Base-by-base conservation (phyloP, 2,797 vertebrate genomes). In the Caiman crocodilus region DNA sequence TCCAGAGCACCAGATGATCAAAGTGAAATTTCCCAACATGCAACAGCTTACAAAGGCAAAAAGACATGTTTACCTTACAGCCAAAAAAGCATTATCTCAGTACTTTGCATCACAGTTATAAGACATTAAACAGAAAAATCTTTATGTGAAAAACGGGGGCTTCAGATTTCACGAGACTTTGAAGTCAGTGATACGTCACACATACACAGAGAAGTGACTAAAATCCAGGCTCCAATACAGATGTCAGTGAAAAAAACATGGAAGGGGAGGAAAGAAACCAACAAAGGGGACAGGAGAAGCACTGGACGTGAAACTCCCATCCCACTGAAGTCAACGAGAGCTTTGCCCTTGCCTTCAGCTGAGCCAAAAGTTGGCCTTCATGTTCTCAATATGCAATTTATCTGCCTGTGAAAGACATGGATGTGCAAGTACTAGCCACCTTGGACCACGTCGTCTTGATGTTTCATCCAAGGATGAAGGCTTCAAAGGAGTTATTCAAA, bases 141-240 rank as follows among this genome's bases (percentile, higher is more conserved):
- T 97, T 98, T 98, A 99, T 98, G 98, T 98, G 98, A 98, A 97
- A 97, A 98, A 98, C 96, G 97, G 98, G 98, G 98, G 98, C 97
- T 98, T 97, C 96, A 95, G 97, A 96, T 94, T 96, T 95, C 94
- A 96, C 85, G 96, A 95, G 93, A 94, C 96, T 97, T 97, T 97
- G 97, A 97, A 98, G 98, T 98, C 98, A 98, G 98, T 96, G 97
- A 97, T 97, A 97, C 96, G 96, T 91, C 96, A 97, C 89, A 89
- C 64, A 83, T n/a, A 76, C 59, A 94, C 76, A 94, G 83, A 92
- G 89, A 69, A 85, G 86, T 84, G 86, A 92, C 93, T 92, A 86
- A 94, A 95, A 94, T 85, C 86, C 76, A 89, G 90, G 92, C 96
- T 95, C 90, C 86, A 91, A 82, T 94, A 95, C 77, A 92, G 88